A percentile compares a stretch with the other conserved stretches of the same genome.
Evolutionary conservation across 2,797 vertebrate genomes (phyloP).

Genomic region (Oreonectes daqikongensis): DNA sequence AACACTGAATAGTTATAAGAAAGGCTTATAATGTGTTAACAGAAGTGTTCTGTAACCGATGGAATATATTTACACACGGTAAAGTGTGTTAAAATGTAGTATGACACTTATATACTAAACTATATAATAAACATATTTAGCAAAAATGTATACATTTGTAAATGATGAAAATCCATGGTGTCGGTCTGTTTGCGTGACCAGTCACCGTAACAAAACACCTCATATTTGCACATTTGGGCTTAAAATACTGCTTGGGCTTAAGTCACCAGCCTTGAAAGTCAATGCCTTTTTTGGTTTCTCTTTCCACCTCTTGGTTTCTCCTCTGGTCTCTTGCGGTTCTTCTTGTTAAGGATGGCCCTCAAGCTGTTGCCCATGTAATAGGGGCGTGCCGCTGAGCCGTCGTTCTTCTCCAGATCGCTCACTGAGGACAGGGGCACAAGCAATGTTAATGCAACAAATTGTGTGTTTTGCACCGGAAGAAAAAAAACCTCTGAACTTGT

Average conservation of each 20-base stretch:
- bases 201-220: background rate
- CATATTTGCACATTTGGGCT: constrained; percentile 1
- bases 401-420: constrained; percentile 79
- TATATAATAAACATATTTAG: too few species aligned
- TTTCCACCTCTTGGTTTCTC: constrained; percentile 40
- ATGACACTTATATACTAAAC: too few species aligned
- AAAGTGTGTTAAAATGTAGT: background rate
- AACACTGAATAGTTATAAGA: background rate
- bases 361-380: constrained; percentile 71
- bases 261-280: background rate
- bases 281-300: background rate
- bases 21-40: background rate
- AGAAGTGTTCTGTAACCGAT: too few species aligned
- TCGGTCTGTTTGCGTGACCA: too few species aligned
- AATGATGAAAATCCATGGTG: too few species aligned
- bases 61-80: too few species aligned
- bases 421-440: constrained; percentile 75
- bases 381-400: constrained; percentile 72
- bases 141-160: too few species aligned
- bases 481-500: background rate
- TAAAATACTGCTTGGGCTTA: background rate
- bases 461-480: background rate
- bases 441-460: constrained; percentile 47
- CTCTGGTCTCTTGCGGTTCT: constrained; percentile 46
- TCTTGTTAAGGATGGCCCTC: constrained; percentile 70